These are phyloP conservation scores for Dolichallabes microphthalmus DNA, from an alignment of 2,113 vertebrate genomes.

Conservation along the genomic window DNA sequence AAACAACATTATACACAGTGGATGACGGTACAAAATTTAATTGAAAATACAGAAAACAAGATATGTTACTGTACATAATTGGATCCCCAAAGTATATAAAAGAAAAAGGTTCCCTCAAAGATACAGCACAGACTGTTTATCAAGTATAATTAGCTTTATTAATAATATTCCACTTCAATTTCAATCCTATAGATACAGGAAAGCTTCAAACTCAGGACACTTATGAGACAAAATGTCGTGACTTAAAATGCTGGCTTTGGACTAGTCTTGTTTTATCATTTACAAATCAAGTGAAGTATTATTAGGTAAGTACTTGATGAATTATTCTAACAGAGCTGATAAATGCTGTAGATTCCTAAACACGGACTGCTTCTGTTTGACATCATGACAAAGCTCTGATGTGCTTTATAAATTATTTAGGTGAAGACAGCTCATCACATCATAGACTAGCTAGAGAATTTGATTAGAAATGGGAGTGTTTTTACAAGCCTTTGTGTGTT, in stretches of 20 bases:
- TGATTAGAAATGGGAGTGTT: background rate
- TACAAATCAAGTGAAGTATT: background rate
- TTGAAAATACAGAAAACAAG: background rate
- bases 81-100: background rate
- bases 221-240: background rate
- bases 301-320: background rate
- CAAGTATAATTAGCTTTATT: background rate
- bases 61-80: background rate
- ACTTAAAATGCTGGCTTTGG: background rate
- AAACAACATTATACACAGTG: slow-evolving; percentile 33
- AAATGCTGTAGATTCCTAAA: background rate
- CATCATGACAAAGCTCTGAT: background rate
- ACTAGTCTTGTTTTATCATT: background rate
- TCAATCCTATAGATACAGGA: background rate
- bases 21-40: background rate
- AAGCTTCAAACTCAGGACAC: background rate
- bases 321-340: background rate
- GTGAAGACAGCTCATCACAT: background rate
- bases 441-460: background rate
- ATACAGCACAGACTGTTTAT: background rate
- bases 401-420: background rate
- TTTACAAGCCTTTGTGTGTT: background rate
- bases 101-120: background rate
- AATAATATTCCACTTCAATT: background rate
- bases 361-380: background rate